These are phyloP conservation scores for Microcebus tavaratra DNA, from an alignment of 2,113 vertebrate genomes.

Conservation along the genomic window DNA sequence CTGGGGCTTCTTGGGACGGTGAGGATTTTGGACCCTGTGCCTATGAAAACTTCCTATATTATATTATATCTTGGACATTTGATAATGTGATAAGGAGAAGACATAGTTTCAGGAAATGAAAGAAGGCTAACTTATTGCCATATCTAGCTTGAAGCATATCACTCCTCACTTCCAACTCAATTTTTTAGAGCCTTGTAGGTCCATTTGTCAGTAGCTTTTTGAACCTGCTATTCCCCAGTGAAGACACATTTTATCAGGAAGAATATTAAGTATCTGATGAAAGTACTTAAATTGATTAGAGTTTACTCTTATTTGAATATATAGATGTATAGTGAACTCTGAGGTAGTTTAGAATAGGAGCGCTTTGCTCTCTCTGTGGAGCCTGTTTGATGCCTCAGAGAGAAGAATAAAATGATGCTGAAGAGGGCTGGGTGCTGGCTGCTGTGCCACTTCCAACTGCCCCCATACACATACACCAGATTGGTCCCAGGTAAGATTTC, in stretches of 20 bases:
- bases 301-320: neutral
- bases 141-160: neutral
- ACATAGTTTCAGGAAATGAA: slow-evolving; percentile 15
- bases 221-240: slow-evolving; percentile 13
- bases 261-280: slow-evolving; percentile 23
- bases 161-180: neutral
- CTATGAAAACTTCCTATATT: neutral
- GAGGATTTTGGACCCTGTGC: neutral
- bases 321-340: neutral
- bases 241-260: slow-evolving; percentile 19
- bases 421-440: neutral
- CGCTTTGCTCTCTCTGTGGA: neutral
- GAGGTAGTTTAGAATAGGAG: neutral
- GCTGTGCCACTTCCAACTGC: neutral
- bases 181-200: neutral
- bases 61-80: neutral
- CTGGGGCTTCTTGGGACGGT: neutral
- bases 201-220: neutral
- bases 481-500: slow-evolving; percentile 31
- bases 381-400: neutral
- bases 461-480: neutral
- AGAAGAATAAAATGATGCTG: neutral
- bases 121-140: neutral
- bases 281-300: neutral
- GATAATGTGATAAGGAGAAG: neutral